Percentiles rank a stretch among this genome's conserved stretches.
Evolutionary conservation across 2,797 vertebrate genomes (phyloP).

Genomic region (Galago senegalensis): DNA sequence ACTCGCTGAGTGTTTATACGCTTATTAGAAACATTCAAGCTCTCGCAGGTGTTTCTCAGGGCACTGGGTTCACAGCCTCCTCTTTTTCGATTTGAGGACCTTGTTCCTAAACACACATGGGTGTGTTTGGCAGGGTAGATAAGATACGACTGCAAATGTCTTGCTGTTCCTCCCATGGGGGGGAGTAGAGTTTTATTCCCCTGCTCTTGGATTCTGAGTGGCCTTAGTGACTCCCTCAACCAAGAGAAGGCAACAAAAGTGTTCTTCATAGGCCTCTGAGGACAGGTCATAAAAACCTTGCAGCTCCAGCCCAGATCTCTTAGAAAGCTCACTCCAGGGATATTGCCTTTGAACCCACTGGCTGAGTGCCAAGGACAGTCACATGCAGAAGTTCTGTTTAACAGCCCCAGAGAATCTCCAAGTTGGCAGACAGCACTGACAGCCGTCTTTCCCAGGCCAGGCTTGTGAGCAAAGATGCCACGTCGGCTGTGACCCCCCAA

Average conservation of each 20-base stretch:
- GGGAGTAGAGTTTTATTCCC: neutral
- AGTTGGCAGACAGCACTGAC: rapidly evolving
- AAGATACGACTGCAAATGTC: neutral
- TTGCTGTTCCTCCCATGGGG: neutral
- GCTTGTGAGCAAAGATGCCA: neutral
- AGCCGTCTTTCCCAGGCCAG: neutral
- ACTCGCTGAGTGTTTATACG: neutral
- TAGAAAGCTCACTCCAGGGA: neutral
- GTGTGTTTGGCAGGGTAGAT: neutral
- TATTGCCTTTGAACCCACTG: neutral
- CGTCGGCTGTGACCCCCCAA: neutral
- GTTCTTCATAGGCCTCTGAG: neutral
- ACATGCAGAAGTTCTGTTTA: neutral
- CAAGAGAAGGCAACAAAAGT: neutral
- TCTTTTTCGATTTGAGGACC: neutral
- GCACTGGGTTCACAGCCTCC: neutral
- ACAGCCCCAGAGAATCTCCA: neutral
- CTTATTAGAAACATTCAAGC: neutral
- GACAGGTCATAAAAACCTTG: neutral
- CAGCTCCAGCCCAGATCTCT: neutral
- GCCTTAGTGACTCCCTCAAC: neutral
- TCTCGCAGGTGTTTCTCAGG: neutral
- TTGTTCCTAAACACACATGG: neutral
- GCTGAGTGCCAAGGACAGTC: neutral
- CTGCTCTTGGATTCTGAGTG: neutral